Evolutionary conservation across 1,140 invertebrate genomes (phyloP).

Genomic region (Drosophila sp.): DNA sequence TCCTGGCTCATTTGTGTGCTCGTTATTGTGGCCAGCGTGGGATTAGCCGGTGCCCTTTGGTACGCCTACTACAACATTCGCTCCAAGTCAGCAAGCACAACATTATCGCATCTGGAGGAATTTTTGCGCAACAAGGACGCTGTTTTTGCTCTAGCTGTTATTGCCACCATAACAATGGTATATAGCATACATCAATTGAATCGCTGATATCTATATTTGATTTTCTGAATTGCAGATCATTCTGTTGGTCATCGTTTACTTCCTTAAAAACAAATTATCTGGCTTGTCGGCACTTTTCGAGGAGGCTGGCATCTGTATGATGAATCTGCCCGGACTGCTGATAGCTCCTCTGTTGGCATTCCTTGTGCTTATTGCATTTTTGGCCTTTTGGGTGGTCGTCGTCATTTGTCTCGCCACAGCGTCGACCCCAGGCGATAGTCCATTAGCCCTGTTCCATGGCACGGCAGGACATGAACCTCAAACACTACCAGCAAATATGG

Average conservation of each 20-base stretch:
- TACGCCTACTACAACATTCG: conserved; percentile 94
- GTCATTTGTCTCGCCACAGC: conserved; percentile 89
- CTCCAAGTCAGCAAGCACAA: conserved; percentile 83
- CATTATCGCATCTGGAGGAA: conserved; percentile 88
- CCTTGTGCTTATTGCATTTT: conserved; percentile 90
- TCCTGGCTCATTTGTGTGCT: conserved; percentile 94
- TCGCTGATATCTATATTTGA: background rate
- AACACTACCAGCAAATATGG: conserved; percentile 45
- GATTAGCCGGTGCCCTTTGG: conserved; percentile 93
- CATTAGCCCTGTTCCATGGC: conserved; percentile 76
- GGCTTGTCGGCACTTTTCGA: conserved; percentile 93
- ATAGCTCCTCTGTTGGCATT: conserved; percentile 95
- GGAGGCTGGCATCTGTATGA: conserved; percentile 94
- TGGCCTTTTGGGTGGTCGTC: conserved; percentile 93
- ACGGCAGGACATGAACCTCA: conserved; percentile 19
- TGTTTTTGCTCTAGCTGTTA: conserved; percentile 92
- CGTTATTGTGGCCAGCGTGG: conserved; percentile 90
- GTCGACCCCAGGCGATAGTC: conserved; percentile 85
- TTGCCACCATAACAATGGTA: conserved; percentile 91
- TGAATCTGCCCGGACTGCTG: conserved; percentile 93
- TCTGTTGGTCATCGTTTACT: conserved; percentile 91
- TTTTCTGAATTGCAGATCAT: conserved; percentile 87
- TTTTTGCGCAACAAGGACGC: conserved; percentile 94
- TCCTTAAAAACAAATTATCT: conserved; percentile 91
- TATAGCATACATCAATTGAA: background rate